Conservation (phyloP, 1,140 invertebrate species). For the Lanistes nyassanus region DNA sequence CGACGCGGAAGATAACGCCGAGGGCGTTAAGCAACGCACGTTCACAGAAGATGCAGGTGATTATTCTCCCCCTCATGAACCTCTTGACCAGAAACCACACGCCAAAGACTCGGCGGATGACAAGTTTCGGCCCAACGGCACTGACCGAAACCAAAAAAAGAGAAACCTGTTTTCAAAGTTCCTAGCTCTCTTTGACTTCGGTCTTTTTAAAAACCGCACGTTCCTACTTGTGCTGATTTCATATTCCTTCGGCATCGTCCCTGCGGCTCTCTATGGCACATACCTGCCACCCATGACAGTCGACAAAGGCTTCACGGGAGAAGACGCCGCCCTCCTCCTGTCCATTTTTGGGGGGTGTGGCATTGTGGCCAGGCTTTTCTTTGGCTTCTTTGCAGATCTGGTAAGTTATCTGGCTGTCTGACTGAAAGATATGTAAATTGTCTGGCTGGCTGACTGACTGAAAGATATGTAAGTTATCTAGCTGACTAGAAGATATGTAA, state of each 20-base stretch:
- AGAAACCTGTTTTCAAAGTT: not conserved
- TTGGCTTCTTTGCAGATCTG: slow-evolving; percentile 29
- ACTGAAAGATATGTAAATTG: too few relatives aligned
- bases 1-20: too few relatives aligned
- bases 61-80: too few relatives aligned
- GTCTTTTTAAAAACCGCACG: slow-evolving; percentile 23
- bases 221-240: slow-evolving; percentile 17
- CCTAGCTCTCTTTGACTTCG: slow-evolving; percentile 24
- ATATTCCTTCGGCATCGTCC: slow-evolving; percentile 14
- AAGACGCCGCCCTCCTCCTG: slow-evolving; percentile 29
- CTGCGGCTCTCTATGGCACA: not conserved
- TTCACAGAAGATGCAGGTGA: too few relatives aligned
- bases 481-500: too few relatives aligned
- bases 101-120: too few relatives aligned
- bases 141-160: not conserved
- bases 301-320: slow-evolving; percentile 27
- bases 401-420: not conserved
- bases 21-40: too few relatives aligned
- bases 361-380: slow-evolving; percentile 19
- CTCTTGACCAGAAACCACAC: too few relatives aligned
- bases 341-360: slow-evolving; percentile 25
- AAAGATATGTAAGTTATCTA: too few relatives aligned
- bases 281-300: slow-evolving; percentile 34
- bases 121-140: too few relatives aligned
- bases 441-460: too few relatives aligned